A percentile compares a stretch with the other conserved stretches of the same genome.
phyloP scores from a whole-genome alignment of 2,888 invertebrate species.

The Mythimna vitellina region DNA sequence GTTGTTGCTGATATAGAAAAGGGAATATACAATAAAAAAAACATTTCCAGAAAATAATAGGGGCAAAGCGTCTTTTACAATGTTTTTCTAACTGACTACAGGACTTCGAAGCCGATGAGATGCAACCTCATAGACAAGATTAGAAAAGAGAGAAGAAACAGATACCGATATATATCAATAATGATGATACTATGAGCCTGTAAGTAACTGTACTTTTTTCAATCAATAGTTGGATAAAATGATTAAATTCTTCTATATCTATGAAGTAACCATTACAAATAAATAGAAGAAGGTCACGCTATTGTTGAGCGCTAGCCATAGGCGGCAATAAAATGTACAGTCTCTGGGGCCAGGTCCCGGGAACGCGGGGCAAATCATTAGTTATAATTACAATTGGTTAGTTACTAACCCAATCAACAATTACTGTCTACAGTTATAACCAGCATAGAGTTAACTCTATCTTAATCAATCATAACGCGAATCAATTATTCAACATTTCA shows the following conservation, averaged over 20 bases:
- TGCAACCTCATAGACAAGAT: not conserved
- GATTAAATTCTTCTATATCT: too few relatives aligned
- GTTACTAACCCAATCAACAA: not conserved
- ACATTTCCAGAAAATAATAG: not conserved
- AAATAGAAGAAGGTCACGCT: not conserved
- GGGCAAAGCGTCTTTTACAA: not conserved
- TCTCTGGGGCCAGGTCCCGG: too few relatives aligned
- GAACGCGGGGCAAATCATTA: too few relatives aligned
- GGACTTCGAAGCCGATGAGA: not conserved
- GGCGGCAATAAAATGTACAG: too few relatives aligned
- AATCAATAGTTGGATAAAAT: too few relatives aligned
- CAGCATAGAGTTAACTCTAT: not conserved
- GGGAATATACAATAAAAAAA: not conserved
- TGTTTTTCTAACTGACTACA: conserved; percentile 2
- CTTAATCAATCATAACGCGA: not conserved
- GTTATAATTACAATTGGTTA: too few relatives aligned
- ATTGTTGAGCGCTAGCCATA: too few relatives aligned
- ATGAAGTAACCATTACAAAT: not conserved
- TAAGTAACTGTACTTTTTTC: too few relatives aligned
- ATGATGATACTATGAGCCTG: not conserved
- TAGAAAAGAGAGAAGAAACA: not conserved
- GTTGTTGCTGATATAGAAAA: not conserved
- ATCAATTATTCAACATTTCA: not conserved
- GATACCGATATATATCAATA: not conserved
- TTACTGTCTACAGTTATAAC: too few relatives aligned